Conservation (phyloP, 1,140 invertebrate genomes). For the Brachionus asplanchnoidis region DNA sequence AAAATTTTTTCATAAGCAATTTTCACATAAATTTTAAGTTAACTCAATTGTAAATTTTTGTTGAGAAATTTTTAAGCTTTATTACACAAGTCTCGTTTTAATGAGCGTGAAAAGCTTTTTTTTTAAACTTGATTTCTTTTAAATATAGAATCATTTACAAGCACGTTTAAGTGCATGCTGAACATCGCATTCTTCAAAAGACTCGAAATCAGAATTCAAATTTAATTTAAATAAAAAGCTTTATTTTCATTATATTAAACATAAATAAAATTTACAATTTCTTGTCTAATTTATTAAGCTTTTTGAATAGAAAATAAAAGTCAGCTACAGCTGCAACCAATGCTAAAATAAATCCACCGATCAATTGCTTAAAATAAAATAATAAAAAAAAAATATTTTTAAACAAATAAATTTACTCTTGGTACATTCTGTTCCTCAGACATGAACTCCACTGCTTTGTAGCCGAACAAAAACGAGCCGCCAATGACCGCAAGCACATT, state of each 20-base stretch:
- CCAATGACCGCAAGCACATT: conserved; percentile 7
- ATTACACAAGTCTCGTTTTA: neutral
- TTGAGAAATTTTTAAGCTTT: neutral
- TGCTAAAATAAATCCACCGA: neutral
- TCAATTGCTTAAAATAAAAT: conserved; percentile 23
- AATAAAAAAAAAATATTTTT: neutral
- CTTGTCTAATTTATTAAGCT: conserved; percentile 22
- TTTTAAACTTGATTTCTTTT: neutral
- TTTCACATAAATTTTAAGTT: too few relatives aligned
- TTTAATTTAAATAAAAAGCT: neutral
- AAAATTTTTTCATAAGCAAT: too few relatives aligned
- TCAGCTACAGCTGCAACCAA: conserved; percentile 37
- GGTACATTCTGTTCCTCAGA: neutral
- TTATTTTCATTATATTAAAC: neutral
- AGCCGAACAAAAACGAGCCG: conserved; percentile 34
- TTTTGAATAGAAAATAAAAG: conserved; percentile 32
- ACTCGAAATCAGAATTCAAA: neutral
- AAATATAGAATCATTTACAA: neutral
- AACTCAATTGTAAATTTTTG: neutral
- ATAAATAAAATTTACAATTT: neutral
- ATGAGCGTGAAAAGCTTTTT: neutral
- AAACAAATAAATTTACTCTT: neutral
- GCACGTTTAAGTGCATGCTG: neutral
- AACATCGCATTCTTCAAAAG: neutral
- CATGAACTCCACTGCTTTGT: conserved; percentile 28